Evolutionary conservation across 2,113 vertebrate species (phyloP), one percentile per base, ranked within the genome.

Genomic region (Oncorhynchus tshawytscha): DNA sequence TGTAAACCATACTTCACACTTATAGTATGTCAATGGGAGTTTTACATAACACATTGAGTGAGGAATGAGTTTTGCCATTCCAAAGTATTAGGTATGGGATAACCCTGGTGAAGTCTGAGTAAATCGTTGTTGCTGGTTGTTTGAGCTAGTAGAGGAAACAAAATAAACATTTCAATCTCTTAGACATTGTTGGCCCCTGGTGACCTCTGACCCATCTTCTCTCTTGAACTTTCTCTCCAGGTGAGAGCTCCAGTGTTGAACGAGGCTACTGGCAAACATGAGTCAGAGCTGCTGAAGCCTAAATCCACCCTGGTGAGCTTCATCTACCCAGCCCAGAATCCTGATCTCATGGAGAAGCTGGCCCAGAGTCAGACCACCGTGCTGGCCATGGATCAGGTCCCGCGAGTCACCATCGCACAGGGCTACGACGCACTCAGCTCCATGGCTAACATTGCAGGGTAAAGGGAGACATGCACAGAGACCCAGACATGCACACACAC

Each of bases 361-460:
- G 81, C 85, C 48, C 84, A 90, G 69, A 88, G 88, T 68, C 88
- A 92, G 84, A 84, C 88, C 86, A 92, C 82, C 0, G 91, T 94
- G 72, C 78, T 94, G 76, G 93, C 93, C 71, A 93, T 93, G 93
- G 93, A 94, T 76, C 90, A 94, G 87, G 93, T 94, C 67, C 91
- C 94, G 76, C 82, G 93, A 34, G 94, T 95, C 72, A 95, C 94
- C 67, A 94, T 95, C 49, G 94, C 94, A 2, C 94, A 95, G 87
- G 93, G 94, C 66, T 94, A 89, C 1, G 93, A 94, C 67, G 92
- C 91, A 0, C 88, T 94, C 77, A 94, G 93, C 86, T 93, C 89
- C 72, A 93, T 92, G 93, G 93, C 91, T 15, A 94, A 93, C 86
- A 93, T 94, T 45, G 93, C 92, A 49, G 92, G 93, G 92, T 95